Evolutionary conservation across 2,888 invertebrate genomes (phyloP).

Genomic region (Pristionchus mayeri): DNA sequence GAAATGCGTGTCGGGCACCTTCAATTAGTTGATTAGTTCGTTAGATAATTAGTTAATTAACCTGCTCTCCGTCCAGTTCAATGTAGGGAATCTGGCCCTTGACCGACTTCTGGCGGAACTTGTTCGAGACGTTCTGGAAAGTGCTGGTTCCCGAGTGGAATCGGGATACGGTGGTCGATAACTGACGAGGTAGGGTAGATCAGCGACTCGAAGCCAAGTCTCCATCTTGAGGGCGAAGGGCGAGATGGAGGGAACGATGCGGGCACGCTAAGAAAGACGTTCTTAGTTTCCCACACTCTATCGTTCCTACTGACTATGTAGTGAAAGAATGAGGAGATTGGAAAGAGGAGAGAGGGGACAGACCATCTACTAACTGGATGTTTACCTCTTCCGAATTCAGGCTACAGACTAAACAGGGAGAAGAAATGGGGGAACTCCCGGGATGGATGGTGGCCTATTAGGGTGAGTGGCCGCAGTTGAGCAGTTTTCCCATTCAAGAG

Average conservation of each 20-base stretch:
- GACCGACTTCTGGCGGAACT: conserved; percentile 66
- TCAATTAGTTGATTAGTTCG: conserved; percentile 76
- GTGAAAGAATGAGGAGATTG: too few species aligned
- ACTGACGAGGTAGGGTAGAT: conserved; percentile 91
- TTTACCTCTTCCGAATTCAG: too few species aligned
- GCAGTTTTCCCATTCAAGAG: too few species aligned
- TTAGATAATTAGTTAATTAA: conserved; percentile 76
- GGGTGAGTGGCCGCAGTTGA: too few species aligned
- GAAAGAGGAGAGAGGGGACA: too few species aligned
- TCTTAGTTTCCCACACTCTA: too few species aligned
- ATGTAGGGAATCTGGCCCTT: conserved; percentile 86
- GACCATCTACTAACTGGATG: too few species aligned
- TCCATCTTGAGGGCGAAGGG: conserved; percentile 95
- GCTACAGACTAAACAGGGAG: too few species aligned
- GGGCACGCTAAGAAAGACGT: conserved; percentile 82
- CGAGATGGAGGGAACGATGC: conserved; percentile 90
- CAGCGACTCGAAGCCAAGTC: conserved; percentile 92
- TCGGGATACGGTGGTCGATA: not conserved
- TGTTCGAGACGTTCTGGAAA: conserved; percentile 71
- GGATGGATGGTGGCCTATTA: too few species aligned
- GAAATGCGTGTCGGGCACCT: conserved; percentile 91
- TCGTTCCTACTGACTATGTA: too few species aligned
- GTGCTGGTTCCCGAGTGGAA: too few species aligned
- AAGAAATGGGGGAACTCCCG: too few species aligned
- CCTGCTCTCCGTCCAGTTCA: conserved; percentile 93